phyloP scores from a whole-genome alignment of 2,888 invertebrate species.

The Rhagonycha fulva region DNA sequence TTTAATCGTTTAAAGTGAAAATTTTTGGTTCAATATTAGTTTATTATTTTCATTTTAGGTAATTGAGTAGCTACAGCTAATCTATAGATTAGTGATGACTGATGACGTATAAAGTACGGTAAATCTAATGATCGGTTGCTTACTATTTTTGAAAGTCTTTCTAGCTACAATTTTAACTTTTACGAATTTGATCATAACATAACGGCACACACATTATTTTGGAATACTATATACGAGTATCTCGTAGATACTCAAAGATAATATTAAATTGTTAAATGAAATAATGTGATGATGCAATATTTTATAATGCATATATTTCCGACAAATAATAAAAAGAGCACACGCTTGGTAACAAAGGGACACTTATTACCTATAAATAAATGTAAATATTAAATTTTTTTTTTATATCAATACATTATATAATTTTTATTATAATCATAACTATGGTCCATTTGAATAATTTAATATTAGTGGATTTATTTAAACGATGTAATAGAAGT shows the following conservation, averaged over 20 bases:
- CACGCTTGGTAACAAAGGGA: slow-evolving; percentile 28
- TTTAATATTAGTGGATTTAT: slow-evolving; percentile 21
- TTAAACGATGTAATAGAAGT: slow-evolving; percentile 37
- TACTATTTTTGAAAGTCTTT: too few relatives aligned
- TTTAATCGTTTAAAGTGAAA: too few relatives aligned
- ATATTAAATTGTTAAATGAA: not conserved
- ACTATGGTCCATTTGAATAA: slow-evolving; percentile 28
- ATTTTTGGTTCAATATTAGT: too few relatives aligned
- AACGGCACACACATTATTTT: too few relatives aligned
- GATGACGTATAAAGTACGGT: too few relatives aligned
- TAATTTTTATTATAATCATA: slow-evolving; percentile 25
- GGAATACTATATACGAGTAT: too few relatives aligned
- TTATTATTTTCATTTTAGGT: too few relatives aligned
- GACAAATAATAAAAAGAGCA: slow-evolving; percentile 29
- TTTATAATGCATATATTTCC: slow-evolving; percentile 19
- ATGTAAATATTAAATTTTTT: slow-evolving; percentile 30
- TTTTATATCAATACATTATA: slow-evolving; percentile 27
- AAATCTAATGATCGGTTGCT: too few relatives aligned
- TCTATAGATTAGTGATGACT: too few relatives aligned
- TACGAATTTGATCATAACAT: too few relatives aligned
- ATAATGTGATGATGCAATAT: not conserved
- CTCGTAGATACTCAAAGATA: not conserved
- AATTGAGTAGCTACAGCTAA: too few relatives aligned
- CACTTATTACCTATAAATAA: slow-evolving; percentile 29
- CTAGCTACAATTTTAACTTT: too few relatives aligned